Base-by-base conservation (phyloP, 2,888 invertebrate species). In the Miltochrista miniata region DNA sequence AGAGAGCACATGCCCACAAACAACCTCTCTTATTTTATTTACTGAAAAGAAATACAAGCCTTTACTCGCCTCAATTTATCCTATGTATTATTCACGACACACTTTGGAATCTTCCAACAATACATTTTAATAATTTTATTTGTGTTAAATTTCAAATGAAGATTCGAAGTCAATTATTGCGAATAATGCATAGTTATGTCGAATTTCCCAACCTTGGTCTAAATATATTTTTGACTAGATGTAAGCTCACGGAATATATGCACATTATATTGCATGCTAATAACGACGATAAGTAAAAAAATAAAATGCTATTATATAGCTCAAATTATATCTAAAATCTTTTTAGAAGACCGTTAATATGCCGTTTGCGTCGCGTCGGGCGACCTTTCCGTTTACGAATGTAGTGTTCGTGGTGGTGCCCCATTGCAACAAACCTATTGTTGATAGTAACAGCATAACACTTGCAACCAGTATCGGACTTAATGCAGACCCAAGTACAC, bases 401-500 rank as follows among this genome's bases (percentile, higher is more conserved):
- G 44, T 72, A 43, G 48, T 87, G 84, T 15, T 73, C 67, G 53
- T 88, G 87, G 1, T 56, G 15, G 48, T 77, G 48, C 4, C 76
- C 79, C 45, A 80, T 72, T n/a, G 73, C 73, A 24, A 84, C 54
- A 43, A 88, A 56, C 14, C 59, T 65, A 40, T 79, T 64, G 59
- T 61, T 51, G 14, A 67, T 39, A 0, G 88, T 88, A 57, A 85
- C 63, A 11, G 75, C 83, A 56, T 79, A 79, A 56, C 85, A 81
- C 49, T 61, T 77, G 72, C 88, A 89, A 43, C 88, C 88, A 12
- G 68, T 69, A 66, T 88, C 88, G 0, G 87, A 87, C 66, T 87
- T 88, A 64, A 85, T 89, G 65, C 88, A 88, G n/a, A 81, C 74
- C 88, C 88, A 88, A 0, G 75, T 75, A 34, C 54, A 51, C 12